These are phyloP conservation scores for Pteropus rufus DNA, from an alignment of 2,797 vertebrate genomes.

Conservation along the genomic window DNA sequence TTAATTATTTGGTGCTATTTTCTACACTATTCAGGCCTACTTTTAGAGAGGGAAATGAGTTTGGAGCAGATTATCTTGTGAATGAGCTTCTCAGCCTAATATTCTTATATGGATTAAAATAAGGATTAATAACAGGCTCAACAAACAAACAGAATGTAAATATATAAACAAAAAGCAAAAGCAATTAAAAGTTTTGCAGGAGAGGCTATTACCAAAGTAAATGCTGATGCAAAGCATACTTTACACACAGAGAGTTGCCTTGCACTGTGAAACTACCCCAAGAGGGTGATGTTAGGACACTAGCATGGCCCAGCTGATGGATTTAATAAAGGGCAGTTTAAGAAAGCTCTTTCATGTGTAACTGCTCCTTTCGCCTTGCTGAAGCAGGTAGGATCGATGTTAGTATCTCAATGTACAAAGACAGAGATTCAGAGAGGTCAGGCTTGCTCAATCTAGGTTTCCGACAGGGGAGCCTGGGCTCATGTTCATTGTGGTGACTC, in stretches of 20 bases:
- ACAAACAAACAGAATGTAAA: conserved; percentile 1
- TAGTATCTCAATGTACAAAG: background rate
- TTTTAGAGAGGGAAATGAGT: background rate
- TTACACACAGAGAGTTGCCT: background rate
- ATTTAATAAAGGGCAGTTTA: background rate
- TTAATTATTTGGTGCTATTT: background rate
- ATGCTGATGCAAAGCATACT: background rate
- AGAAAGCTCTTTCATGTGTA: background rate
- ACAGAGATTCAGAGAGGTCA: background rate
- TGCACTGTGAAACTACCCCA: background rate
- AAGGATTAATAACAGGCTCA: background rate
- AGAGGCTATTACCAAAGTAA: background rate
- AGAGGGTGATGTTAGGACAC: background rate
- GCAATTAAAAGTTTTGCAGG: background rate
- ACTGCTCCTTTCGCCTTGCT: background rate
- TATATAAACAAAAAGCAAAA: conserved; percentile 2
- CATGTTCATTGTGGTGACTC: background rate
- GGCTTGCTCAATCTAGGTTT: background rate
- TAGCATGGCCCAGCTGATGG: background rate
- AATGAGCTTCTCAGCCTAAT: background rate
- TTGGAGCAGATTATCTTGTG: background rate
- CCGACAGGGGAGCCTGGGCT: background rate
- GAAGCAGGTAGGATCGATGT: background rate
- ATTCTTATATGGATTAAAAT: conserved; percentile 9
- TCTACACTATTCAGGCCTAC: background rate